Evolutionary conservation across 2,797 vertebrate genomes (phyloP).

Genomic region (Lemur catta): DNA sequence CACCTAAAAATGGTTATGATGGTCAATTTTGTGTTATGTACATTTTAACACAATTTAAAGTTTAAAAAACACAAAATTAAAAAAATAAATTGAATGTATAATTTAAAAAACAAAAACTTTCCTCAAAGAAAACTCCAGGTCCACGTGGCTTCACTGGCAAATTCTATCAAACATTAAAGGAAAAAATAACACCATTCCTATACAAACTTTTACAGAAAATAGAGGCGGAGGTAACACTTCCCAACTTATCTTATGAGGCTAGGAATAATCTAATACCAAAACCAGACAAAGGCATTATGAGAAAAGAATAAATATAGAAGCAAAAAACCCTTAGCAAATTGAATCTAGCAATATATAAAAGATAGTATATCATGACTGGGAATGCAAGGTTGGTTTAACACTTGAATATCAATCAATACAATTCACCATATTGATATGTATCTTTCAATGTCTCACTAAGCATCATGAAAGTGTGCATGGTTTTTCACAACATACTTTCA

Average conservation of each 20-base stretch:
- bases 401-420: neutral
- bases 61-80: neutral
- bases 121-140: neutral
- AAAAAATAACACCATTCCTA: neutral
- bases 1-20: neutral
- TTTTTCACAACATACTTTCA: neutral
- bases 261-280: neutral
- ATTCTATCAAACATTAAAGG: neutral
- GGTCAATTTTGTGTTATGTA: neutral
- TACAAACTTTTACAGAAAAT: neutral
- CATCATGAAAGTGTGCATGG: neutral
- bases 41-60: neutral
- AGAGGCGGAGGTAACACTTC: neutral
- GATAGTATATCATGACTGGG: neutral
- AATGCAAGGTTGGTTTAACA: neutral
- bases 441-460: neutral
- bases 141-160: neutral
- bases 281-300: neutral
- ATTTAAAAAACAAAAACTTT: constrained; percentile 10
- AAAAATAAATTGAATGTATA: neutral
- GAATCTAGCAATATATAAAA: neutral
- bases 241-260: neutral
- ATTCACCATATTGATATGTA: neutral
- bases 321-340: neutral
- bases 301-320: neutral